Base-by-base conservation (phyloP, 2,113 vertebrate genomes). In the Podiceps cristatus region DNA sequence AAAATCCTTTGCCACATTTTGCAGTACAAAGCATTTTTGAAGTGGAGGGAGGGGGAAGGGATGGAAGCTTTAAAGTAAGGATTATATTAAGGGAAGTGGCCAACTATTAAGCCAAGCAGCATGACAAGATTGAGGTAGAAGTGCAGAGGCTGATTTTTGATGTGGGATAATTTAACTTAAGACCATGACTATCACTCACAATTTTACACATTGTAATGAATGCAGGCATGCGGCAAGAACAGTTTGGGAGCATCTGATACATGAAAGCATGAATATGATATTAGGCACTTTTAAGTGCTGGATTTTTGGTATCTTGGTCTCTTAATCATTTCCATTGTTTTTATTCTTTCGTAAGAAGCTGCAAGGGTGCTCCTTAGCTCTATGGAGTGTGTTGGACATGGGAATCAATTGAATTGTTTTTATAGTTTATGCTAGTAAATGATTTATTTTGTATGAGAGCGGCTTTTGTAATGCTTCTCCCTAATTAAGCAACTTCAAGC, bases 131-230 rank as follows among this genome's bases (percentile, higher is more conserved):
- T 88, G 96, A 97, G 60, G 91, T 47, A 69, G 89, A 97, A 89
- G 60, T 37, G 35, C 80, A 69, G 53, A 83, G 29, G 68, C 73
- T 68, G 62, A 83, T 76, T 95, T 95, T 88, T 97, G 71, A 49
- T 66, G 58, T 59, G 53, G 37, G 22, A 55, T 82, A 80, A 91
- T 96, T 94, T 95, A 83, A 94, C 95, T 93, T 73, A 66, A 37
- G 86, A 91, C 81, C 64, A 5, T 81, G 83, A 86, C 77, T 75
- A 68, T 96, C 89, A 18, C 68, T 93, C 42, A 17, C 72, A 73
- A 14, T 91, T 95, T 94, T 94, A 91, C 91, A 93, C 71, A 31
- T 40, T 62, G 60, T 94, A 78, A 95, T 97, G 96, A 96, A 94
- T 47, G 60, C 91, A 87, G 91, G 53, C 85, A 37, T 79, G 75